A percentile compares a stretch with the other conserved stretches of the same genome.
Conservation (phyloP, 2,888 invertebrate species). For the Oscheius sp. region DNA sequence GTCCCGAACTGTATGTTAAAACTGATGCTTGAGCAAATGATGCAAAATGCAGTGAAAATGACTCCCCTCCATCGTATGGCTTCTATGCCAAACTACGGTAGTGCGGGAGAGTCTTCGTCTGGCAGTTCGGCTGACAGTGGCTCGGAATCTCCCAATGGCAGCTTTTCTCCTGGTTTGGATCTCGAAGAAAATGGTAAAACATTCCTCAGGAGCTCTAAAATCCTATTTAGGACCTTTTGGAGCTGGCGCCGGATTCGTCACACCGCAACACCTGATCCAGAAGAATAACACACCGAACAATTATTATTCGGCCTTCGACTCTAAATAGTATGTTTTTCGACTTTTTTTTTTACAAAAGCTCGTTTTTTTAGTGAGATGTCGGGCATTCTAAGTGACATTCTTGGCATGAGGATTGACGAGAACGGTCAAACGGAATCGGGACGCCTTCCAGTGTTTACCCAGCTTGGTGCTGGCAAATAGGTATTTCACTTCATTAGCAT, state of each 20-base stretch:
- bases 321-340: slow-evolving; percentile 23
- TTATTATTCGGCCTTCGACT: slow-evolving; percentile 22
- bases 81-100: slow-evolving; percentile 55
- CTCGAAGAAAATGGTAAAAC: slow-evolving; percentile 49
- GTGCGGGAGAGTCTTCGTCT: slow-evolving; percentile 64
- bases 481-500: slow-evolving; percentile 14
- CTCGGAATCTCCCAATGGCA: slow-evolving; percentile 66
- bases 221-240: slow-evolving; percentile 29
- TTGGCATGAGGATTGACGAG: slow-evolving; percentile 30
- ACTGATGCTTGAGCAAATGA: neutral
- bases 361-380: slow-evolving; percentile 42
- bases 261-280: slow-evolving; percentile 19
- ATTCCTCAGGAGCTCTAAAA: too few species aligned
- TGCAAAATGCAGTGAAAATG: slow-evolving; percentile 19
- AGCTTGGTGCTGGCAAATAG: slow-evolving; percentile 55
- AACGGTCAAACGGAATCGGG: slow-evolving; percentile 35
- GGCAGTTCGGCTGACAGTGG: slow-evolving; percentile 62
- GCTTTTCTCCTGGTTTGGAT: slow-evolving; percentile 67
- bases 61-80: slow-evolving; percentile 52
- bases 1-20: slow-evolving; percentile 23
- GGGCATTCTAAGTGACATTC: slow-evolving; percentile 45
- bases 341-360: neutral
- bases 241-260: slow-evolving; percentile 34
- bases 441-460: slow-evolving; percentile 61
- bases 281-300: neutral